phyloP scores from a whole-genome alignment of 2,888 invertebrate genomes.

The Andrena hattorfiana region DNA sequence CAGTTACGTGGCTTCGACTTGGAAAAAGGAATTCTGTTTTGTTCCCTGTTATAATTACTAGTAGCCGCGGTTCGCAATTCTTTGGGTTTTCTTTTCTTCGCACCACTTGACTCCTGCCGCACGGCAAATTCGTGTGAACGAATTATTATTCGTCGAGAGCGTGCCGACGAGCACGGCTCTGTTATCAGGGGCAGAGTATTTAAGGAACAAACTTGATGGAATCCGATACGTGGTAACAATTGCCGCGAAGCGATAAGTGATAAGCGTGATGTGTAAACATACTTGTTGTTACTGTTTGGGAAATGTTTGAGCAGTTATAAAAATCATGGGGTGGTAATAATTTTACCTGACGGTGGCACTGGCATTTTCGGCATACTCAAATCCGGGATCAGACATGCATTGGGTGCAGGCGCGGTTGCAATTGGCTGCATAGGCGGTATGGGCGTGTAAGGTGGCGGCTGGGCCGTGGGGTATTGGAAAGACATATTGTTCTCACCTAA shows the following conservation, averaged over 20 bases:
- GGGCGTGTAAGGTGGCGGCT: slow-evolving; percentile 13
- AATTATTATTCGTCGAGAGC: background rate
- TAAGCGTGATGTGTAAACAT: slow-evolving; percentile 1
- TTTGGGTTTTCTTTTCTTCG: background rate
- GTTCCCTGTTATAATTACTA: no score
- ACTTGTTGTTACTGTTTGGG: background rate
- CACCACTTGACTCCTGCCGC: background rate
- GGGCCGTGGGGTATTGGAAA: slow-evolving; percentile 1
- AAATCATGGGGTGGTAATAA: background rate
- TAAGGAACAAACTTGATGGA: slow-evolving; percentile 2
- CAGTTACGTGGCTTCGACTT: background rate
- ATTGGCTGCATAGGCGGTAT: slow-evolving; percentile 26
- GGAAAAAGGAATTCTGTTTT: no score
- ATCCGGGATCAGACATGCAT: slow-evolving; percentile 20
- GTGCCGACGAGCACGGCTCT: background rate
- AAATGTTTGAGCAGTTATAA: background rate
- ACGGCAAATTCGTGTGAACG: background rate
- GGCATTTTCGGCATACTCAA: slow-evolving; percentile 30
- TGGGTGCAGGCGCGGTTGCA: slow-evolving; percentile 43
- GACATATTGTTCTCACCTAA: slow-evolving; percentile 36
- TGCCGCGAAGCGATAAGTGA: background rate
- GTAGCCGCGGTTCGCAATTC: no score
- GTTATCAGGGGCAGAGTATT: background rate
- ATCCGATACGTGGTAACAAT: slow-evolving; percentile 30
- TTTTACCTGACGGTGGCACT: slow-evolving; percentile 39